Conservation (phyloP, 1,140 invertebrate genomes). For the Ceratitis capitata region DNA sequence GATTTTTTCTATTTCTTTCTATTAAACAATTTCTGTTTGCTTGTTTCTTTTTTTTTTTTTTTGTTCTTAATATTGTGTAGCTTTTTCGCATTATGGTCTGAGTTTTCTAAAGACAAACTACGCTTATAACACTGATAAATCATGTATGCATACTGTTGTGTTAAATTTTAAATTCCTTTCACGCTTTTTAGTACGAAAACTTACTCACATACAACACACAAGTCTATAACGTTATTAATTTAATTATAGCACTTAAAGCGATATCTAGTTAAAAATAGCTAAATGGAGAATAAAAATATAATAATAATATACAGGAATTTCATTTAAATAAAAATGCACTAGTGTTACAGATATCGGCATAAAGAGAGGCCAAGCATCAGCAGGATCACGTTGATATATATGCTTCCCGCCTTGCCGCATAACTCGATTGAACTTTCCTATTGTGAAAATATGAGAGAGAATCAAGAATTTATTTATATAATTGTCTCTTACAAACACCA, state of each 20-base stretch:
- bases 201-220: neutral
- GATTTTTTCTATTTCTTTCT: no score
- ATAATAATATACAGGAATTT: neutral
- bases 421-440: conserved; percentile 69
- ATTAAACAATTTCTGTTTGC: no score
- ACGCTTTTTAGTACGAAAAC: neutral
- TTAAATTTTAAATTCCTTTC: neutral
- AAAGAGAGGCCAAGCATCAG: conserved; percentile 18
- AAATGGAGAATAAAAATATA: no score
- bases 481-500: conserved; percentile 43
- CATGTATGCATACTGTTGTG: no score
- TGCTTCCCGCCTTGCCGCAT: conserved; percentile 60
- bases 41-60: no score
- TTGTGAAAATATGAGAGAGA: neutral
- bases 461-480: neutral
- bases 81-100: no score
- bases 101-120: no score
- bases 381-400: conserved; percentile 40
- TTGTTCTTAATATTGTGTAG: no score
- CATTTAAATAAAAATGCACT: neutral
- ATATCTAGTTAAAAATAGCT: neutral
- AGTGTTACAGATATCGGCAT: conserved; percentile 37
- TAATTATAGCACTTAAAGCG: neutral
- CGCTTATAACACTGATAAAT: no score
- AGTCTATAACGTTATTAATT: neutral